Base-by-base conservation (phyloP, 2,888 invertebrate genomes). In the Cerastoderma edule region DNA sequence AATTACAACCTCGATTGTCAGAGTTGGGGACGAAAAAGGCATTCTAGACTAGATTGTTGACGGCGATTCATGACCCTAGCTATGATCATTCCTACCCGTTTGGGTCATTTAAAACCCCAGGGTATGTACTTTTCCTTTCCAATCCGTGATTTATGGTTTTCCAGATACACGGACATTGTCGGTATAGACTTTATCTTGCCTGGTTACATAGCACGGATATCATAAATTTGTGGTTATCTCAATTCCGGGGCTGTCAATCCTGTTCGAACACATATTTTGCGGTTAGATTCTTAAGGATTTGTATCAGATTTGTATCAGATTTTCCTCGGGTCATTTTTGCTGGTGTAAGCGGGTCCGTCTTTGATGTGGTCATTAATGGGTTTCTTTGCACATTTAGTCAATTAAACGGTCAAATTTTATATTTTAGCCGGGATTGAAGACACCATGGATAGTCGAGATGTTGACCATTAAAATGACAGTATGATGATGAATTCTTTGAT, bases 141-240 rank as follows among this genome's bases (percentile, higher is more conserved):
- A 28, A n/a, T 32, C 6, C 5, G 27, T 81, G 75, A 81, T 81
- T 78, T 78, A 81, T 81, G 63, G 24, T 16, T 24, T 24, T 10
- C 27, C 35, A 67, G 81, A 81, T 81, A 72, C 57, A 75, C n/a
- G n/a, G 56, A 72, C 67, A 56, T 32, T 68, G 53, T 39, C 66
- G 48, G 16, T 19, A 8, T 48, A 33, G 33, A 19, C 53, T 68
- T 80, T 80, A 77, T 74, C 74, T 30, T 0, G 22, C 3, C 54
- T 63, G 57, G 46, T 72, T 72, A 63, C 68, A 68, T 72, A 71
- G 66, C 6, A 39, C 24, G 57, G 65, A 74, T 48, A 74, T 74
- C 72, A 70, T 77, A 80, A 80, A 80, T 76, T 69, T 68, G 64
- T 65, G 73, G 50, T 71, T 72, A 78, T 78, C 81, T 72, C 66